A percentile compares a stretch with the other conserved stretches of the same genome.
Conservation (phyloP, 2,113 vertebrate genomes). For the Diphyllodes magnificus region DNA sequence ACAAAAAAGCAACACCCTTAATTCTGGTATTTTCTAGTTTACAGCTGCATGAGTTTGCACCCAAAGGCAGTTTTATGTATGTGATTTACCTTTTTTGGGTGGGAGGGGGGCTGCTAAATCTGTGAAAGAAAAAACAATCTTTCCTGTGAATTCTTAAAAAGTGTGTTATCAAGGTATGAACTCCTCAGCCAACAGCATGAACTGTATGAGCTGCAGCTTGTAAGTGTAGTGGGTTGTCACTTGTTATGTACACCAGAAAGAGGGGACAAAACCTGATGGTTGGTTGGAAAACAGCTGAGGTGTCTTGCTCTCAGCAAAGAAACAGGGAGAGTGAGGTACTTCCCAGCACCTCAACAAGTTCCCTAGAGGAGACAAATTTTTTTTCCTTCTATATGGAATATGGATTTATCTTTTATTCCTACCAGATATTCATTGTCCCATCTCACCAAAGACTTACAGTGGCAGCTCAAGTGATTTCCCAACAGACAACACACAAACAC, state of each 20-base stretch:
- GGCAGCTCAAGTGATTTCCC: not conserved
- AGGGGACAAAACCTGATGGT: not conserved
- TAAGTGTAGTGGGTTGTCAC: not conserved
- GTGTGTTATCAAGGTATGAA: rapidly evolving
- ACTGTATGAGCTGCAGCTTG: not conserved
- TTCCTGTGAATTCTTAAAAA: not conserved
- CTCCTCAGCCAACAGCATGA: not conserved
- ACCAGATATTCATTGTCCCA: not conserved
- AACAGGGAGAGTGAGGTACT: not conserved
- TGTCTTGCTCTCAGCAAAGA: not conserved
- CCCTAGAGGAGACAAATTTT: not conserved
- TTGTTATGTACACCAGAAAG: not conserved
- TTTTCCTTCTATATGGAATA: not conserved
- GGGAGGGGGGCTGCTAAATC: not conserved
- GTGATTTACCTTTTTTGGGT: not conserved
- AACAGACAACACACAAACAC: not conserved
- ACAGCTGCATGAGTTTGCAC: not conserved
- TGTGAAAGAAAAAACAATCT: not conserved
- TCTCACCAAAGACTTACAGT: not conserved
- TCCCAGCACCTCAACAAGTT: not conserved
- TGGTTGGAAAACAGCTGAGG: not conserved
- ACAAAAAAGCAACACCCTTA: not conserved
- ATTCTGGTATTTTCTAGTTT: not conserved
- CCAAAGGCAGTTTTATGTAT: not conserved
- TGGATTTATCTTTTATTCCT: not conserved